These are phyloP conservation scores for Coranthus polyacanthus DNA, from an alignment of 2,797 vertebrate species.

Conservation along the genomic window DNA sequence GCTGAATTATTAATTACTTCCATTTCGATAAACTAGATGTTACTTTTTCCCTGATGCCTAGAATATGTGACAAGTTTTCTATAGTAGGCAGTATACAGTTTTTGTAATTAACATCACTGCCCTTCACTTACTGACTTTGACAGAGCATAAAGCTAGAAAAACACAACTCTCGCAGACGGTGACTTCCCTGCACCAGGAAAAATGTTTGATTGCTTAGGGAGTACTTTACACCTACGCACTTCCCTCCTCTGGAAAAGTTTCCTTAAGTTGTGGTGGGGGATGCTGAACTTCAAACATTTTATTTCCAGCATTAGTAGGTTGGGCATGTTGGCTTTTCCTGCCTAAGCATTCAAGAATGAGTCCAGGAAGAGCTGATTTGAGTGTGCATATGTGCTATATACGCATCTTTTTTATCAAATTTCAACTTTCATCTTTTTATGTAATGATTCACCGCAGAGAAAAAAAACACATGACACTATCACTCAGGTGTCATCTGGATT, in stretches of 20 bases:
- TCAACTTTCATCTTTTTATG: not conserved
- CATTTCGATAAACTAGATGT: conserved; percentile 22
- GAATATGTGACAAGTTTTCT: conserved; percentile 37
- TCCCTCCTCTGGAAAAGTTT: conserved; percentile 59
- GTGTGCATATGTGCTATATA: not conserved
- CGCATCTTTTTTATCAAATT: conserved; percentile 17
- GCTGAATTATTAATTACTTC: conserved; percentile 40
- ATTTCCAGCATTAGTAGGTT: conserved; percentile 35
- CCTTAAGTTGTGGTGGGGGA: conserved; percentile 43
- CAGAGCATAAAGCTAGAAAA: conserved; percentile 32
- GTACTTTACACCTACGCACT: conserved; percentile 64
- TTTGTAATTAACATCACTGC: conserved; percentile 45
- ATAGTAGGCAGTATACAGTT: conserved; percentile 18
- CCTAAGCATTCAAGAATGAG: conserved; percentile 23
- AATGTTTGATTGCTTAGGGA: conserved; percentile 59
- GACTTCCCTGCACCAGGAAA: conserved; percentile 60
- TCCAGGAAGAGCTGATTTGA: conserved; percentile 12
- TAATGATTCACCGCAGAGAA: not conserved
- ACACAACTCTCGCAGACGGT: conserved; percentile 42
- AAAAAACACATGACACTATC: not conserved
- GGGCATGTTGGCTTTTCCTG: conserved; percentile 19
- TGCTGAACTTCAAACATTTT: conserved; percentile 53
- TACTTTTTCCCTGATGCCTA: conserved; percentile 29
- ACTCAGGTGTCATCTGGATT: conserved; percentile 21
- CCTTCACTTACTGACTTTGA: conserved; percentile 22